Conservation (phyloP, 2,797 vertebrate genomes). For the Gadopsis marmoratus region DNA sequence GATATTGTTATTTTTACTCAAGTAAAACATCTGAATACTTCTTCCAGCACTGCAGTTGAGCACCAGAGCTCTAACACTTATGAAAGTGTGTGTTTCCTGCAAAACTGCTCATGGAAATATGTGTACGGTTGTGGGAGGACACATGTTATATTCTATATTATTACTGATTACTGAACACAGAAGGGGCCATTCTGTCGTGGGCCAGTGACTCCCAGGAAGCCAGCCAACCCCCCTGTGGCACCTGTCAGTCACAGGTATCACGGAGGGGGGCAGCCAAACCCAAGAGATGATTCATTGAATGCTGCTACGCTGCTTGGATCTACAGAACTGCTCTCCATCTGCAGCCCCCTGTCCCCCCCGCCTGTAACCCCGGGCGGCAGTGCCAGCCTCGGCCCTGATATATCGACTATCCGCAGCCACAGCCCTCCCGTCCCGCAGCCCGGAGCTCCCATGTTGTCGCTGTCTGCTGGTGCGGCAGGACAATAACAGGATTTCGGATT, state of each 20-base stretch:
- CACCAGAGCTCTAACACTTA: neutral
- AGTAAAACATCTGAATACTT: neutral
- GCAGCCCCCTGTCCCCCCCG: constrained; percentile 34
- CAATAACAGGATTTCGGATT: constrained; percentile 83
- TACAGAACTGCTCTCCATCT: constrained; percentile 44
- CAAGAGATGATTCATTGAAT: constrained; percentile 36
- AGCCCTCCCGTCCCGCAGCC: constrained; percentile 78
- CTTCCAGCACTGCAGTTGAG: constrained; percentile 1
- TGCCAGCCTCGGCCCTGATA: constrained; percentile 64
- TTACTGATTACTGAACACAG: neutral
- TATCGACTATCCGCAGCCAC: constrained; percentile 71
- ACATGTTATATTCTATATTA: neutral
- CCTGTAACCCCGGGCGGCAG: constrained; percentile 71
- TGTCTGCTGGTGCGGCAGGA: constrained; percentile 79
- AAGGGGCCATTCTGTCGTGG: constrained; percentile 6
- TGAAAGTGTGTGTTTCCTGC: constrained; percentile 18
- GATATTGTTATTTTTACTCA: neutral
- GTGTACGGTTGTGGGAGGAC: constrained; percentile 16
- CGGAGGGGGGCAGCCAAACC: constrained; percentile 33
- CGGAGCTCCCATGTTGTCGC: constrained; percentile 75
- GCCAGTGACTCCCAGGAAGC: neutral
- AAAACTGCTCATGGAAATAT: neutral
- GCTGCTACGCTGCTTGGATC: constrained; percentile 31
- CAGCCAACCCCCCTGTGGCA: constrained; percentile 13
- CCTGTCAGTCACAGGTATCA: constrained; percentile 47